Evolutionary conservation across 2,797 vertebrate species (phyloP), one percentile per base, ranked within the genome.

Genomic region (Pseudomugil tenellus): DNA sequence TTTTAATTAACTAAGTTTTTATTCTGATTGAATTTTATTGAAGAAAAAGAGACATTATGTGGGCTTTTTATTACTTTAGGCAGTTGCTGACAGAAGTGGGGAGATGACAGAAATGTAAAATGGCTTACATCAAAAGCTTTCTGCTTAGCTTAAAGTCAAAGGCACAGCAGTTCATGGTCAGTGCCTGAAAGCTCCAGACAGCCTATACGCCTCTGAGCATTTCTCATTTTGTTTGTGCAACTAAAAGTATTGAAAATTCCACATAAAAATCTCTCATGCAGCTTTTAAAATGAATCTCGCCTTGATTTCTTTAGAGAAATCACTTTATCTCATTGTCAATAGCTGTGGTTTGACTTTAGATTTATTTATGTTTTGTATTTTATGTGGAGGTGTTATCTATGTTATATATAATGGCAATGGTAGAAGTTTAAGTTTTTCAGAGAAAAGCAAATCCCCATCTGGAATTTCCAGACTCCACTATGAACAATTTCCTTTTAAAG

Each of bases 51-150:
- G n/a, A 14, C 25, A 17, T 28, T 39, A 4, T 14, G 39, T 7
- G 35, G 23, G 16, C 9, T 10, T 39, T 31, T 41, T 26, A 28
- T 10, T 39, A 16, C 25, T 41, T 58, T 26, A 26, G 26, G 48
- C 19, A 8, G 48, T 12, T 51, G 23, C 23, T 39, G 35, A 28
- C 25, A 10, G 57, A 28, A 23, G 19, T 21, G 29, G 13, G 9
- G 29, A 48, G 13, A 26, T 54, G 53, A 54, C 35, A 43, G 34
- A 52, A 14, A 55, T 58, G 8, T 9, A 29, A 46, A 66, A n/a
- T 39, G 12, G 25, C 19, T 19, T 35, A 5, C 26, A 54, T 31
- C 25, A 64, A 58, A 69, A 9, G 29, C 8, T 35, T 37, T 54
- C 37, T 7, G 4, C 35, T 57, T 21, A 48, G 32, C 16, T 57